Evolutionary conservation across 2,888 invertebrate species (phyloP).

Genomic region (Rhingia rostrata): DNA sequence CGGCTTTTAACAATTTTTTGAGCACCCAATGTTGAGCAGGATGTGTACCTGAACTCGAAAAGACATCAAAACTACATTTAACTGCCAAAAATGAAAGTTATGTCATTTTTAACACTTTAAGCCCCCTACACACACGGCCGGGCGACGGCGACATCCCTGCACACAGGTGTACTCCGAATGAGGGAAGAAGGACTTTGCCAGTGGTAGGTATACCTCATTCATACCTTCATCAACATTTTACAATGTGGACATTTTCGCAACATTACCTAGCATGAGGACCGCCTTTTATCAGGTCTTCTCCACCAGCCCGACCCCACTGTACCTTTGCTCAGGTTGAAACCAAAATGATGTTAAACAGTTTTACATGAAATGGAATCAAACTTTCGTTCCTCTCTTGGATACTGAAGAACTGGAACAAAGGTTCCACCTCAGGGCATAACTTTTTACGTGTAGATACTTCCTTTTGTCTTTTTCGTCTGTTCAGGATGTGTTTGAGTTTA

Average conservation of each 20-base stretch:
- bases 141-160: not conserved
- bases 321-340: slow-evolving; percentile 17
- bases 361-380: slow-evolving; percentile 37
- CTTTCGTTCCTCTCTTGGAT: slow-evolving; percentile 12
- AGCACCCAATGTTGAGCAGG: slow-evolving; percentile 28
- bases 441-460: slow-evolving; percentile 2
- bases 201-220: slow-evolving; percentile 2
- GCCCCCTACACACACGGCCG: slow-evolving; percentile 13
- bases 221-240: slow-evolving; percentile 58
- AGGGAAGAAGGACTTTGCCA: not conserved
- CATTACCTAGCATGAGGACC: slow-evolving; percentile 37
- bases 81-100: slow-evolving; percentile 71
- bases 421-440: slow-evolving; percentile 35
- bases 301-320: too few relatives aligned
- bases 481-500: slow-evolving; percentile 2
- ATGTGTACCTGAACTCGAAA: slow-evolving; percentile 47
- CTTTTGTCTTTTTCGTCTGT: not conserved
- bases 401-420: slow-evolving; percentile 29
- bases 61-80: slow-evolving; percentile 73
- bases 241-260: slow-evolving; percentile 59
- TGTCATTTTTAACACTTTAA: slow-evolving; percentile 59
- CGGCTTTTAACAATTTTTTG: slow-evolving; percentile 31
- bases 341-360: slow-evolving; percentile 47
- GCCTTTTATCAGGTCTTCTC: slow-evolving; percentile 1
- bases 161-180: not conserved